Evolutionary conservation across 2,113 vertebrate genomes (phyloP).

Genomic region (Sigmodon hispidus): DNA sequence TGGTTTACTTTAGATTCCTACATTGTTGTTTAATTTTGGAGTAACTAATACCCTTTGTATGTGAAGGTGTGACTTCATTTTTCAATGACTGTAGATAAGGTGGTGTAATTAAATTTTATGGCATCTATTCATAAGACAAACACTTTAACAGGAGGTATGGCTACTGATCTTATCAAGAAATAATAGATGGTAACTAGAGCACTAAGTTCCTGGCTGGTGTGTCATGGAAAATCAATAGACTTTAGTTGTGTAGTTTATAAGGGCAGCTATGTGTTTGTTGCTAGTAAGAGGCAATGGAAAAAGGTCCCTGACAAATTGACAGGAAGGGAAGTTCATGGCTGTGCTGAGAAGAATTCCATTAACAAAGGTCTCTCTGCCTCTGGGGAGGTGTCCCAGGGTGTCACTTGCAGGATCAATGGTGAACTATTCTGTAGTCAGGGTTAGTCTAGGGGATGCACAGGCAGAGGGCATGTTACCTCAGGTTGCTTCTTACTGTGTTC

Average conservation of each 20-base stretch:
- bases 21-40: constrained; percentile 30
- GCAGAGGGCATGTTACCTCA: background rate
- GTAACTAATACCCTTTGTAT: constrained; percentile 32
- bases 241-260: constrained; percentile 4
- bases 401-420: background rate
- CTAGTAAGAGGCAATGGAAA: background rate
- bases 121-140: constrained; percentile 66
- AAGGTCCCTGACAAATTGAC: background rate
- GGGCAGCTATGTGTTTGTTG: constrained; percentile 14
- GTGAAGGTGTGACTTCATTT: constrained; percentile 62
- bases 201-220: constrained; percentile 58
- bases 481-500: background rate
- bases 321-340: background rate
- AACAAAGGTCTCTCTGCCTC: background rate
- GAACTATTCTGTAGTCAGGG: background rate
- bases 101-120: constrained; percentile 67
- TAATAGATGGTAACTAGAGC: constrained; percentile 54
- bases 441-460: background rate
- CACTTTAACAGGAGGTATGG: constrained; percentile 36
- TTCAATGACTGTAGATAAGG: constrained; percentile 60
- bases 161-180: constrained; percentile 67
- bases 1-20: constrained; percentile 51
- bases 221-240: constrained; percentile 65
- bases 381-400: background rate
- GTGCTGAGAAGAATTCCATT: background rate